phyloP scores from a whole-genome alignment of 2,797 vertebrate genomes.

The Parauchenoglanis punctatus region DNA sequence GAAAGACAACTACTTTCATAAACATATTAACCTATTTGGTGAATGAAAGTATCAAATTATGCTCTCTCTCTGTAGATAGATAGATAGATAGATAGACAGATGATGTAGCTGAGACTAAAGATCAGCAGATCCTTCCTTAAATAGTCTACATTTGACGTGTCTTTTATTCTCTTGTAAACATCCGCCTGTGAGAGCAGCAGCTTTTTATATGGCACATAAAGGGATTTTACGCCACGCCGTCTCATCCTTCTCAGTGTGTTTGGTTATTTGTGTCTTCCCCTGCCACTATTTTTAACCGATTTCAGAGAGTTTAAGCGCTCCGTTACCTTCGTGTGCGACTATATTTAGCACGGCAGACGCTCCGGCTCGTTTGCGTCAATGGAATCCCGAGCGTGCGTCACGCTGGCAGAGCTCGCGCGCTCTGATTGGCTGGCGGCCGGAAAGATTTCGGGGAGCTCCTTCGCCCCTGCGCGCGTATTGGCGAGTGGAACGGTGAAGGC shows the following conservation, averaged over 20 bases:
- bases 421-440: slow-evolving; percentile 75
- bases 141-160: not conserved
- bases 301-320: slow-evolving; percentile 56
- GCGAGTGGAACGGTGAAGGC: slow-evolving; percentile 61
- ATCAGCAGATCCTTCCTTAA: not conserved
- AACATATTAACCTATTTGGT: not conserved
- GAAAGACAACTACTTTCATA: not conserved
- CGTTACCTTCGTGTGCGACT: slow-evolving; percentile 25
- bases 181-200: not conserved
- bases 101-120: not conserved
- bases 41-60: not conserved
- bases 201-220: not conserved
- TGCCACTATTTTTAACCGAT: slow-evolving; percentile 79
- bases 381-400: slow-evolving; percentile 96
- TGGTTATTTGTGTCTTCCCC: slow-evolving; percentile 29
- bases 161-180: slow-evolving; percentile 7
- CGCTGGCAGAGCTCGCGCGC: slow-evolving; percentile 63
- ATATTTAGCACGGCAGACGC: slow-evolving; percentile 55
- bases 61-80: not conserved
- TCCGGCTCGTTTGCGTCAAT: slow-evolving; percentile 83
- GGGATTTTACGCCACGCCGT: slow-evolving; percentile 8
- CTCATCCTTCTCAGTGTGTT: not conserved
- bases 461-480: slow-evolving; percentile 78
- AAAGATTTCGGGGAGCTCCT: slow-evolving; percentile 70
- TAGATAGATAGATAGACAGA: not conserved